phyloP scores from a whole-genome alignment of 2,888 invertebrate species.

The Quadroppia sp. region DNA sequence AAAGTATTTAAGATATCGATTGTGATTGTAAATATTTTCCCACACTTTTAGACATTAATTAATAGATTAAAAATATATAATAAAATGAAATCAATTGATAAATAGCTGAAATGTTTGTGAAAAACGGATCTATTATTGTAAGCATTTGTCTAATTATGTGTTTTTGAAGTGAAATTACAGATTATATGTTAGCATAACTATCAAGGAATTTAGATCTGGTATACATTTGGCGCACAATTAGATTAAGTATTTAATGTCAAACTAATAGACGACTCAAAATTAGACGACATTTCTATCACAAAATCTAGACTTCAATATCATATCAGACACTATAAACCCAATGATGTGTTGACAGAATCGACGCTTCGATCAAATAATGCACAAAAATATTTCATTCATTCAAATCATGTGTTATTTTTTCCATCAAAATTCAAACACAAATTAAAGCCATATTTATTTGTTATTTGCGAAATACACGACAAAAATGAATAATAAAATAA shows the following conservation, averaged over 20 bases:
- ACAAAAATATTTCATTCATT: not conserved
- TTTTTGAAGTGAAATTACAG: not conserved
- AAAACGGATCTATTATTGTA: not conserved
- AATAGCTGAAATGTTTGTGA: not conserved
- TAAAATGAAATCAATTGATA: not conserved
- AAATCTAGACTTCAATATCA: not conserved
- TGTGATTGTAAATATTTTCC: not conserved
- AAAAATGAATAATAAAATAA: too few species aligned
- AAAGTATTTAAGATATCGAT: too few species aligned
- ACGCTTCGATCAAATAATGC: not conserved
- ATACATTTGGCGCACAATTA: not conserved
- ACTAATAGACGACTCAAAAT: not conserved
- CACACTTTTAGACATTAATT: not conserved
- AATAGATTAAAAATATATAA: not conserved
- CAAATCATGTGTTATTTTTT: too few species aligned
- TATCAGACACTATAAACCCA: not conserved
- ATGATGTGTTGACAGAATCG: not conserved
- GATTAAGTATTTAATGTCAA: constrained; percentile 29
- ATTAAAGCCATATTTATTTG: too few species aligned
- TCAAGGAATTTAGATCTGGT: not conserved
- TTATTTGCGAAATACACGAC: too few species aligned
- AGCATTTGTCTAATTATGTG: not conserved
- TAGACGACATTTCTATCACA: not conserved
- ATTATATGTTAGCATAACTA: not conserved
- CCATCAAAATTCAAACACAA: too few species aligned